A percentile compares a stretch with the other conserved stretches of the same genome.
Conservation (phyloP, 2,113 vertebrate species). For the Erinaceus europaeus region DNA sequence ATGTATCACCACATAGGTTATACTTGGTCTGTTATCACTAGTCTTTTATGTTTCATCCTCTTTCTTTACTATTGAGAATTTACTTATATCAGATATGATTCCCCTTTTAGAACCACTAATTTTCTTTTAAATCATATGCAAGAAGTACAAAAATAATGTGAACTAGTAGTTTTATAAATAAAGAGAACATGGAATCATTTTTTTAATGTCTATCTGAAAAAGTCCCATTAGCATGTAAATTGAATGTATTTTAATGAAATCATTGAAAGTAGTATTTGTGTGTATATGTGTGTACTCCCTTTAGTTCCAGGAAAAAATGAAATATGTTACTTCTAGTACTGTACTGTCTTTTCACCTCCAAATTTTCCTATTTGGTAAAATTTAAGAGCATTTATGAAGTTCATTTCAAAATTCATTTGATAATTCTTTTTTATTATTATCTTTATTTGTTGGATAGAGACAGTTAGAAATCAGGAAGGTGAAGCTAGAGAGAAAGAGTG, state of each 20-base stretch:
- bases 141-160: background rate
- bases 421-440: conserved; percentile 32
- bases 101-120: background rate
- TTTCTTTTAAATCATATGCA: background rate
- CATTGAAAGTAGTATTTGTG: background rate
- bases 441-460: too few relatives aligned
- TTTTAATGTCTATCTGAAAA: conserved; percentile 41
- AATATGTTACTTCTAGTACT: conserved; percentile 13
- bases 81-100: background rate
- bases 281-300: background rate
- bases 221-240: conserved; percentile 16
- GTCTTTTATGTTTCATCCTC: conserved; percentile 20
- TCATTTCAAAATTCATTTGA: background rate
- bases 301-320: conserved; percentile 39
- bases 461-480: too few relatives aligned
- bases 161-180: background rate
- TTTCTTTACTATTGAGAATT: background rate
- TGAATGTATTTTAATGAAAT: conserved; percentile 22
- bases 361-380: conserved; percentile 26
- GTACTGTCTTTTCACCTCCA: conserved; percentile 9
- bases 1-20: background rate
- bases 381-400: conserved; percentile 26
- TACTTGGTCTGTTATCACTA: background rate
- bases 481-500: too few relatives aligned
- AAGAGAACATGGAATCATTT: background rate